Evolutionary conservation across 2,113 vertebrate species (phyloP).

Genomic region (Acrocephalus arundinaceus): DNA sequence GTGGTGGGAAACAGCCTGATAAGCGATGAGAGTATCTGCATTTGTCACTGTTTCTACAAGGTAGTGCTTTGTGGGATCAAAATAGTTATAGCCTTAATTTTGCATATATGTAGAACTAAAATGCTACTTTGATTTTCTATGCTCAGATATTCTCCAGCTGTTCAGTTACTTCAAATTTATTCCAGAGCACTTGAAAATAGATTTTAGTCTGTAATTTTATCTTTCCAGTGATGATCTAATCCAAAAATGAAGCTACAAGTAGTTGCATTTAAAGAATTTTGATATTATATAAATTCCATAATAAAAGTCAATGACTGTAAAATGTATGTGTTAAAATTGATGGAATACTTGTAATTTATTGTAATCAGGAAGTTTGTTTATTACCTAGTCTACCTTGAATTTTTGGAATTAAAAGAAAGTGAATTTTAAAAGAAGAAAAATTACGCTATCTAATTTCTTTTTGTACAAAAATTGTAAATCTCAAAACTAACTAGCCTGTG

Average conservation of each 20-base stretch:
- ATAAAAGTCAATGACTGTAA: neutral
- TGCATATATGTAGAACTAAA: neutral
- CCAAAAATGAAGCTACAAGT: neutral
- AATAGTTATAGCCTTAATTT: neutral
- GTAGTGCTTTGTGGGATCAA: neutral
- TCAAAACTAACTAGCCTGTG: neutral
- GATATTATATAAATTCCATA: neutral
- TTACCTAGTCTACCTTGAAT: neutral
- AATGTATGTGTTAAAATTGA: neutral
- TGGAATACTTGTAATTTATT: neutral
- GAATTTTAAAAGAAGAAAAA: conserved; percentile 1
- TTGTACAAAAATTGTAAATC: neutral
- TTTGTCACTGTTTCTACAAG: neutral
- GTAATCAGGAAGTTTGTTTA: neutral
- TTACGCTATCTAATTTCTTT: neutral
- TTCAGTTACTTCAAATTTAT: neutral
- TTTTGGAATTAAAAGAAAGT: neutral
- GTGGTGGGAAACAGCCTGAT: neutral
- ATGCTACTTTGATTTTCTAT: neutral
- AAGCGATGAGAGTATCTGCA: neutral
- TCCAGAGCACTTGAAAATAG: neutral
- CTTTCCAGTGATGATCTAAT: neutral
- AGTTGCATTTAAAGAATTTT: neutral
- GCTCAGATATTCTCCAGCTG: neutral
- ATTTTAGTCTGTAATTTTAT: neutral